phyloP scores from a whole-genome alignment of 2,888 invertebrate species.

The Chirona hameri region DNA sequence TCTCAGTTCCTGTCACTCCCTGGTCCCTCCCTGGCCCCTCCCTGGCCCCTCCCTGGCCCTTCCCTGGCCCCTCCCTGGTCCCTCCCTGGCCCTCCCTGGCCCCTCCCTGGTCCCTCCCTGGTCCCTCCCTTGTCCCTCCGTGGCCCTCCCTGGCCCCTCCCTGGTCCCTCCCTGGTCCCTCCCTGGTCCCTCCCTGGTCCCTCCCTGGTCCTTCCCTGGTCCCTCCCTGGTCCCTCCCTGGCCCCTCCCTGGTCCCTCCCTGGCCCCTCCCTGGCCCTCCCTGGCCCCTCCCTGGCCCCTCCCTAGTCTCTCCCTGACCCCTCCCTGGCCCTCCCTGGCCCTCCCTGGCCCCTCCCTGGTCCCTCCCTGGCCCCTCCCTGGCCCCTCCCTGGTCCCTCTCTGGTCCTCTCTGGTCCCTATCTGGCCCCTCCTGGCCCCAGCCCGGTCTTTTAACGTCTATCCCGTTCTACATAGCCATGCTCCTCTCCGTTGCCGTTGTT shows the following conservation, averaged over 20 bases:
- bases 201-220: conserved; percentile 49
- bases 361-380: conserved; percentile 51
- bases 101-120: conserved; percentile 58
- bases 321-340: conserved; percentile 72
- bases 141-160: too few relatives aligned
- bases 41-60: too few relatives aligned
- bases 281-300: conserved; percentile 33
- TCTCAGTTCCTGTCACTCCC: conserved; percentile 66
- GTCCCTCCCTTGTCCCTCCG: too few relatives aligned
- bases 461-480: conserved; percentile 72
- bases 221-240: conserved; percentile 51
- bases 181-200: conserved; percentile 57
- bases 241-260: conserved; percentile 31
- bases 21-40: conserved; percentile 32
- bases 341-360: conserved; percentile 49
- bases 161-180: conserved; percentile 58
- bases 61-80: too few relatives aligned
- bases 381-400: conserved; percentile 31
- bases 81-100: conserved; percentile 65
- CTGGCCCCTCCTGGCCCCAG: too few relatives aligned
- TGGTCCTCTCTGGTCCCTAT: too few relatives aligned
- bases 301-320: conserved; percentile 57
- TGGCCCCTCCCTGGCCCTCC: too few relatives aligned
- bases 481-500: too few relatives aligned
- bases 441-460: conserved; percentile 92